A percentile compares a stretch with the other conserved stretches of the same genome.
Conservation (phyloP, 2,888 invertebrate species). For the Agonopterix heracliana region DNA sequence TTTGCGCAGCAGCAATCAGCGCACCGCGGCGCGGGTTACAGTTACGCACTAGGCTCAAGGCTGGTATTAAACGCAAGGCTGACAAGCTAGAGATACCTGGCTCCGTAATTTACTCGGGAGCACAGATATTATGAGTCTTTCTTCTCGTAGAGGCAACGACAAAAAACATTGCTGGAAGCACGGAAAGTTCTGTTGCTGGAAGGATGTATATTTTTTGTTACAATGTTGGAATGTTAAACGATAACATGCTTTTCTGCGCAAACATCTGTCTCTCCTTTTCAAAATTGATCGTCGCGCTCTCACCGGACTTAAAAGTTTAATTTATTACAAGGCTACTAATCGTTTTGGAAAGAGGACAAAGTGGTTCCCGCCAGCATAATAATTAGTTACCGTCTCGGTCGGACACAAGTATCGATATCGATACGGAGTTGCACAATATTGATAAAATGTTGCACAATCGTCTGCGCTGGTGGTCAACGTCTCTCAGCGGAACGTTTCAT, state of each 20-base stretch:
- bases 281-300: too few relatives aligned
- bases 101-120: constrained; percentile 4
- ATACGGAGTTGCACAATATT: constrained; percentile 6
- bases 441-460: constrained; percentile 8
- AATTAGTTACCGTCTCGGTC: constrained; percentile 17
- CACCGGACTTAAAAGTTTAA: too few relatives aligned
- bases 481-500: neutral
- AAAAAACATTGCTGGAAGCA: neutral
- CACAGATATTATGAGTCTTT: constrained; percentile 9
- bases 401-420: constrained; percentile 5
- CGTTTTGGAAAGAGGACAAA: constrained; percentile 18
- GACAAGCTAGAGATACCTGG: constrained; percentile 11
- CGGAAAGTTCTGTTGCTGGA: too few relatives aligned
- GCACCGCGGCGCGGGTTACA: constrained; percentile 36
- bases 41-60: constrained; percentile 29
- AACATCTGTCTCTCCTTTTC: too few relatives aligned
- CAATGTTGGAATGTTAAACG: too few relatives aligned
- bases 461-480: constrained; percentile 9
- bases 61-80: constrained; percentile 13
- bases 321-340: too few relatives aligned
- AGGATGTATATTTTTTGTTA: too few relatives aligned
- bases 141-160: constrained; percentile 8
- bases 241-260: too few relatives aligned
- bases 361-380: constrained; percentile 14
- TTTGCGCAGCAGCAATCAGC: constrained; percentile 39